Conservation (phyloP, 2,888 invertebrate genomes). For the Apomyelois bistriatella region DNA sequence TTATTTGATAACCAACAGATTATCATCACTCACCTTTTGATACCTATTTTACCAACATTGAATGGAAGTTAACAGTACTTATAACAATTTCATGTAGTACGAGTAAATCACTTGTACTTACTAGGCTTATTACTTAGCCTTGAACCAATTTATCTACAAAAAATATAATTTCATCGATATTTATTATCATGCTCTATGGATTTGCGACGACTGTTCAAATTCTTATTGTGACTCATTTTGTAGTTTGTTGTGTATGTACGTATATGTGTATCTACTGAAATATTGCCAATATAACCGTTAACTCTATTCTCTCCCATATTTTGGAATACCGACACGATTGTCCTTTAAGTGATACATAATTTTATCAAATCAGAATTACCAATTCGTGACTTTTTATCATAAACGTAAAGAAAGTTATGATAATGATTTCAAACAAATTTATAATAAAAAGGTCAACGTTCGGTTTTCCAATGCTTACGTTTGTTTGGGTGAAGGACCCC, state of each 20-base stretch:
- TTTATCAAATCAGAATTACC: conserved; percentile 24
- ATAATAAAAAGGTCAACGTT: conserved; percentile 32
- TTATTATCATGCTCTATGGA: conserved; percentile 57
- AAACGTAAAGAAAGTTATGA: background rate
- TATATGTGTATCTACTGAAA: conserved; percentile 74
- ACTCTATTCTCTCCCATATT: conserved; percentile 63
- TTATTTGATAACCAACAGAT: conserved; percentile 23
- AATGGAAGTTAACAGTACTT: conserved; percentile 5
- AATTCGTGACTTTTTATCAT: background rate
- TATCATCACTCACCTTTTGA: conserved; percentile 22
- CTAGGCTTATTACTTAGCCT: background rate
- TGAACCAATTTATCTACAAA: background rate
- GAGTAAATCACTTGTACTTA: conserved; percentile 7
- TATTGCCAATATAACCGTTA: conserved; percentile 60
- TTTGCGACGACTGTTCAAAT: conserved; percentile 73
- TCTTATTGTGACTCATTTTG: conserved; percentile 71
- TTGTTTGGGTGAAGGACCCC: conserved; percentile 81
- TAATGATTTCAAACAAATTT: background rate
- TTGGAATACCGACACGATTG: conserved; percentile 68
- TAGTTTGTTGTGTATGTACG: conserved; percentile 78
- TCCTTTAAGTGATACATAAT: conserved; percentile 37
- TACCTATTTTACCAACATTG: background rate
- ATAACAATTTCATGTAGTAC: conserved; percentile 1
- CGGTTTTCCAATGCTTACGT: conserved; percentile 65
- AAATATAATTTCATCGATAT: conserved; percentile 13